phyloP scores from a whole-genome alignment of 1,140 invertebrate species.

The Drosophila nannoptera region DNA sequence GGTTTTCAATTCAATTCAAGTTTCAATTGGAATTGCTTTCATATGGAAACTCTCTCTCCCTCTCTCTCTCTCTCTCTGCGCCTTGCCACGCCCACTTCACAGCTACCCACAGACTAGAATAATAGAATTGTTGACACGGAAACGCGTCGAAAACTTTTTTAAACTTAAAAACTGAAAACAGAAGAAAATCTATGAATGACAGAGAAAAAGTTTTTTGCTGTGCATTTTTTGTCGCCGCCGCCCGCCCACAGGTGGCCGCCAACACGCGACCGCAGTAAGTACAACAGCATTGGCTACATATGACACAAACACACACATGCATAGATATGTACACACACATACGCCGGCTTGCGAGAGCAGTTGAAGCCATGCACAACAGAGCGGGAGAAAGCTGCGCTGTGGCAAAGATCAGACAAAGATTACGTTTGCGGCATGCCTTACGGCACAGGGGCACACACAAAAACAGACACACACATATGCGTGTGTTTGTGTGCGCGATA shows the following conservation, averaged over 20 bases:
- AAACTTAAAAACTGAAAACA: not conserved
- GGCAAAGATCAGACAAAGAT: conserved; percentile 24
- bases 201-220: not conserved
- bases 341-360: no score
- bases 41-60: no score
- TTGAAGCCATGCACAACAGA: not conserved
- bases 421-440: not conserved
- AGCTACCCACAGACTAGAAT: no score
- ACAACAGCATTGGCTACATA: conserved; percentile 9
- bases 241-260: conserved; percentile 44
- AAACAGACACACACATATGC: not conserved
- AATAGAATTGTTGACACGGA: no score
- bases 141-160: not conserved
- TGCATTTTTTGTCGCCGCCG: not conserved
- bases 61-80: no score
- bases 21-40: no score
- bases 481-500: not conserved
- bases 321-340: conserved; percentile 2
- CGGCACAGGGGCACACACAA: conserved; percentile 3
- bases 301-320: conserved; percentile 21
- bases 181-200: not conserved
- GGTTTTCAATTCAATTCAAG: no score
- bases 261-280: conserved; percentile 34
- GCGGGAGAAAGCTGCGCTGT: conserved; percentile 10
- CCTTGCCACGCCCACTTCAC: no score